Percentiles rank a stretch among this genome's conserved stretches.
Evolutionary conservation across 92 coral and sea anemone species (phyloP).

Genomic region (Porites evermanni): DNA sequence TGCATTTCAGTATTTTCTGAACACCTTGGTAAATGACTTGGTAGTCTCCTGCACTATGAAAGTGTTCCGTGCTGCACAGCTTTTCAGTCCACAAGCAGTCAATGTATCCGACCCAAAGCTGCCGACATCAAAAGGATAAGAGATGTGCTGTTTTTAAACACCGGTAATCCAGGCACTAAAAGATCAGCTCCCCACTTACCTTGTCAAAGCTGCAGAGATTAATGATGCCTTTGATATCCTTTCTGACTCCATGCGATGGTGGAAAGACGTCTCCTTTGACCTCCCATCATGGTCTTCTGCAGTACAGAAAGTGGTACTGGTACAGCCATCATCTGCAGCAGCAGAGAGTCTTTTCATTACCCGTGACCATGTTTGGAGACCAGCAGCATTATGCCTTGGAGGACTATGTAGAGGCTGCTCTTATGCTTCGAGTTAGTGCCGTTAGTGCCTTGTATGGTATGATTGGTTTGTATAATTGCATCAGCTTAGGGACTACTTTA

Average conservation of each 20-base stretch:
- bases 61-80: constrained; percentile 27
- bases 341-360: constrained; percentile 41
- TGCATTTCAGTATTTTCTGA: constrained; percentile 42
- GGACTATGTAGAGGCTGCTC: constrained; percentile 49
- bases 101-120: neutral
- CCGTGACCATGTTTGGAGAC: constrained; percentile 39
- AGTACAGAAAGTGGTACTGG: constrained; percentile 35
- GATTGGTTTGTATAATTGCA: too few relatives aligned
- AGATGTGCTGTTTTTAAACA: constrained; percentile 48
- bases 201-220: constrained; percentile 20
- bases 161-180: constrained; percentile 37
- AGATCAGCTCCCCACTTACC: constrained; percentile 49
- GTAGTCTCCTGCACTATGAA: constrained; percentile 18
- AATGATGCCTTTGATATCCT: constrained; percentile 21
- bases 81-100: constrained; percentile 23
- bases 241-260: constrained; percentile 29
- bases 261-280: constrained; percentile 21
- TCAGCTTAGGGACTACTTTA: too few relatives aligned
- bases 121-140: constrained; percentile 31
- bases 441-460: neutral
- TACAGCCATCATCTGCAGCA: constrained; percentile 52
- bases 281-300: constrained; percentile 37
- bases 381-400: constrained; percentile 50
- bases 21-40: constrained; percentile 23
- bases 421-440: constrained; percentile 12